Evolutionary conservation across 2,113 vertebrate species (phyloP).

Genomic region (Hippocampus comes): DNA sequence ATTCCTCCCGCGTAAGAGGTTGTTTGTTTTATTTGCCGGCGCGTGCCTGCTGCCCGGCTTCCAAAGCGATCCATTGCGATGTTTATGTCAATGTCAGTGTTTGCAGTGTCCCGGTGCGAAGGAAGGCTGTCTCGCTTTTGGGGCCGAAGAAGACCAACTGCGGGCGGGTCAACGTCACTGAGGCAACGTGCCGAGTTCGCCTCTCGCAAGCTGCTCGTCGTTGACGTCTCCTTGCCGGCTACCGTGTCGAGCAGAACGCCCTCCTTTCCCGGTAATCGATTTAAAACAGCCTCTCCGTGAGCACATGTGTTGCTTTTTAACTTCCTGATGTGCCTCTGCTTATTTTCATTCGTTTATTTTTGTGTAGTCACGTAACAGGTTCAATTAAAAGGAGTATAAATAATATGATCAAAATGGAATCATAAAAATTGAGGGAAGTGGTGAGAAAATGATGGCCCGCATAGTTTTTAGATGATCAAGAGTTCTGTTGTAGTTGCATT

Average conservation of each 20-base stretch:
- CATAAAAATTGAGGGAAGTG: no score
- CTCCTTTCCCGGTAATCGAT: background rate
- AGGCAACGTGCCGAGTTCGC: background rate
- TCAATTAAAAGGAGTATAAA: background rate
- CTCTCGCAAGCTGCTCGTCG: conserved; percentile 3
- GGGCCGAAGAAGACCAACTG: conserved; percentile 24
- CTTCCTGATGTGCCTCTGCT: no score
- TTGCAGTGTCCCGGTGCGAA: conserved; percentile 64
- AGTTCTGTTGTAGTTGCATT: background rate
- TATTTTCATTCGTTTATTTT: background rate
- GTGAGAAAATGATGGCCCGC: no score
- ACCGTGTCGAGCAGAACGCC: conserved; percentile 26
- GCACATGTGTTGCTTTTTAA: background rate
- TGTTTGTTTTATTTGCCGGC: conserved; percentile 67
- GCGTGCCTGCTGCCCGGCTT: conserved; percentile 45
- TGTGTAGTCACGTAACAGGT: background rate
- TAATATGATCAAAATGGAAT: background rate
- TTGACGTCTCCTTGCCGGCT: conserved; percentile 22
- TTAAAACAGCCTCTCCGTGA: background rate
- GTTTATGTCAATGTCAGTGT: conserved; percentile 63
- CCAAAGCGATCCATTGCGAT: conserved; percentile 51
- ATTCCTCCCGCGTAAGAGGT: conserved; percentile 6
- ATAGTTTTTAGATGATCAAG: background rate
- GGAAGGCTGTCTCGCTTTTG: conserved; percentile 65
- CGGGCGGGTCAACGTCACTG: background rate